phyloP scores from a whole-genome alignment of 2,113 vertebrate genomes.

The Calidris pygmaea region DNA sequence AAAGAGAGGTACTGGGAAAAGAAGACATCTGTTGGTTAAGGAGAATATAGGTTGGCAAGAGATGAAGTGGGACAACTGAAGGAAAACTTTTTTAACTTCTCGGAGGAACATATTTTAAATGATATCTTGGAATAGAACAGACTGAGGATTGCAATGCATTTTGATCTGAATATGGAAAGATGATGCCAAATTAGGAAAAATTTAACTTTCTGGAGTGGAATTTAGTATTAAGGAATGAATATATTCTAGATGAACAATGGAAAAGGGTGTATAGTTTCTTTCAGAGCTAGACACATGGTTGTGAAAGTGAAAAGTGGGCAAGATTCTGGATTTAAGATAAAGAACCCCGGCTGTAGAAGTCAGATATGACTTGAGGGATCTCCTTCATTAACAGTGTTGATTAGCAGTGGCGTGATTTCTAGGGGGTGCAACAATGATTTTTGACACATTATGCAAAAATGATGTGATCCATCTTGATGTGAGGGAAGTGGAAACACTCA shows the following conservation, averaged over 20 bases:
- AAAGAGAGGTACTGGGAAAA: constrained; percentile 22
- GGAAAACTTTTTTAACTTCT: constrained; percentile 9
- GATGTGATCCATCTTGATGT: background rate
- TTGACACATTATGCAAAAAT: background rate
- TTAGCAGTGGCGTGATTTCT: background rate
- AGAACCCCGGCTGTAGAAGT: background rate
- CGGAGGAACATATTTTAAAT: constrained; percentile 22
- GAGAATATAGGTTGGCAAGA: constrained; percentile 39
- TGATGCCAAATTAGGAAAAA: constrained; percentile 8
- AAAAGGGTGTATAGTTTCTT: background rate
- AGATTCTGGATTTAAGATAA: background rate
- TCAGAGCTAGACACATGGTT: background rate
- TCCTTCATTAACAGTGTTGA: background rate
- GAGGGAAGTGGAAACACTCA: background rate
- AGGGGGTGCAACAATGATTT: background rate
- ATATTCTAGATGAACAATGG: background rate
- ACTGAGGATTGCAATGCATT: background rate
- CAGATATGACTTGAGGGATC: background rate
- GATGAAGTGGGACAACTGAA: constrained; percentile 16
- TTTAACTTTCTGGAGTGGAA: background rate
- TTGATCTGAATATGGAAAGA: background rate
- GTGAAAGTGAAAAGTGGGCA: background rate
- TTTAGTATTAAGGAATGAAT: background rate
- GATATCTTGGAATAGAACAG: background rate
- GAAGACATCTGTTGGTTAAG: background rate